phyloP scores from a whole-genome alignment of 1,140 invertebrate genomes.

The Drosophila fuyamai region DNA sequence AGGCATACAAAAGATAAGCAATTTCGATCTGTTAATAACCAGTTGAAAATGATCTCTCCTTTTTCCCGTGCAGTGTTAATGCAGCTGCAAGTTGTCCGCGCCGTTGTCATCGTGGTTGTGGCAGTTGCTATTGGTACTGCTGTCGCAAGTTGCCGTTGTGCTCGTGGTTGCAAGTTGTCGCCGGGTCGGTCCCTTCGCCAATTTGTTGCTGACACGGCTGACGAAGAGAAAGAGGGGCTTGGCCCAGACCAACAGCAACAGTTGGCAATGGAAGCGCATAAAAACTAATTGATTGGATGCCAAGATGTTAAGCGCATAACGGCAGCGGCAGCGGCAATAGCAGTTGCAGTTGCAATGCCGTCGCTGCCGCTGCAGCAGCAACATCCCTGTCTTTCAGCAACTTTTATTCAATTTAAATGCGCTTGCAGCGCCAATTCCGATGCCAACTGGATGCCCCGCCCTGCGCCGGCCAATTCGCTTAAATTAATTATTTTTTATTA shows the following conservation, averaged over 20 bases:
- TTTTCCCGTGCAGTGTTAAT: slow-evolving; percentile 39
- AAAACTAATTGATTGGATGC: slow-evolving; percentile 82
- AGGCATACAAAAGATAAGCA: slow-evolving; percentile 1
- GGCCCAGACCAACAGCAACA: slow-evolving; percentile 49
- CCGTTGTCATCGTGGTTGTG: slow-evolving; percentile 45
- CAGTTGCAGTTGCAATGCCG: slow-evolving; percentile 50
- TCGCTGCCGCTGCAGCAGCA: slow-evolving; percentile 23
- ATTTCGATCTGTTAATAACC: slow-evolving; percentile 10
- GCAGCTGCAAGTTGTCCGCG: slow-evolving; percentile 41
- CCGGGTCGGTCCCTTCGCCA: slow-evolving; percentile 72
- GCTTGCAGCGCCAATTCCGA: slow-evolving; percentile 69
- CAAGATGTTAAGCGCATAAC: slow-evolving; percentile 81
- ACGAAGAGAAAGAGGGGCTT: slow-evolving; percentile 61
- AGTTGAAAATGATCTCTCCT: slow-evolving; percentile 15
- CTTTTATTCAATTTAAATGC: slow-evolving; percentile 83
- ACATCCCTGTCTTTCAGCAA: slow-evolving; percentile 55
- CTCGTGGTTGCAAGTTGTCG: slow-evolving; percentile 49
- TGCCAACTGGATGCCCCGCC: slow-evolving; percentile 48
- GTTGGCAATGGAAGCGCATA: slow-evolving; percentile 76
- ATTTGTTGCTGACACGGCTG: slow-evolving; percentile 74
- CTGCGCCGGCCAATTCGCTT: slow-evolving; percentile 48
- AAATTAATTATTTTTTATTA: slow-evolving; percentile 84
- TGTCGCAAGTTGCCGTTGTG: slow-evolving; percentile 36
- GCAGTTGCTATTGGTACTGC: slow-evolving; percentile 24
- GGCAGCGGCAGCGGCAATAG: slow-evolving; percentile 49